phyloP scores from a whole-genome alignment of 2,888 invertebrate species.

The Phymatocera aterrima region DNA sequence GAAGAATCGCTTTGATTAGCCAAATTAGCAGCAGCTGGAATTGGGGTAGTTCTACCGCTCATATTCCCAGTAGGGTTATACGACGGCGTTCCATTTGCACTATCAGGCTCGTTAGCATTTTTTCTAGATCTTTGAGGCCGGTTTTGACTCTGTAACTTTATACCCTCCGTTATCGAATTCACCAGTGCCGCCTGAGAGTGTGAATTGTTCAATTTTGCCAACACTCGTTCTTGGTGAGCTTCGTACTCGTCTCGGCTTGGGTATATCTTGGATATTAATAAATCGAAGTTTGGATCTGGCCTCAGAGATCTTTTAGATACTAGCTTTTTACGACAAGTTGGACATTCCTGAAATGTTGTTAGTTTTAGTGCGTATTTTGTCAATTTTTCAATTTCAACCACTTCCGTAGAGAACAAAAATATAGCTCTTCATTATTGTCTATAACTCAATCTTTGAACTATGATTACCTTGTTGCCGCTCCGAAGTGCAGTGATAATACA shows the following conservation, averaged over 20 bases:
- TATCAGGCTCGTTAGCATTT: conserved; percentile 79
- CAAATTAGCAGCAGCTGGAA: conserved; percentile 68
- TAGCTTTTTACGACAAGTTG: conserved; percentile 98
- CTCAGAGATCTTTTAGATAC: conserved; percentile 97
- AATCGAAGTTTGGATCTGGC: conserved; percentile 98
- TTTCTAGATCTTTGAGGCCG: conserved; percentile 88
- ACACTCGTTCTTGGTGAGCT: conserved; percentile 91
- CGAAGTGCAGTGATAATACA: conserved; percentile 98
- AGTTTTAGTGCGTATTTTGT: too few species aligned
- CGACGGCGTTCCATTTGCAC: conserved; percentile 63
- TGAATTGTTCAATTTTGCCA: conserved; percentile 95
- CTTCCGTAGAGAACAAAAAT: too few species aligned
- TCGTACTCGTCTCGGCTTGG: conserved; percentile 98
- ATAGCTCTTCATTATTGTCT: too few species aligned
- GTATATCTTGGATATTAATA: conserved; percentile 97
- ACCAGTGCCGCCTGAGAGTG: conserved; percentile 95
- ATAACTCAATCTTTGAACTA: too few species aligned
- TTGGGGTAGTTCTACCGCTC: conserved; percentile 73
- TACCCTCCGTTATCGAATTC: conserved; percentile 95
- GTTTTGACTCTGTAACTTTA: conserved; percentile 92
- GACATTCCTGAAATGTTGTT: conserved; percentile 84
- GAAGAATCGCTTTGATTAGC: conserved; percentile 75
- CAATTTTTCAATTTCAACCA: too few species aligned
- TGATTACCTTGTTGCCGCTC: conserved; percentile 91
- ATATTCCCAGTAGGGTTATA: conserved; percentile 74